Conservation (phyloP, 2,113 vertebrate species). For the Probosciger aterrimus region DNA sequence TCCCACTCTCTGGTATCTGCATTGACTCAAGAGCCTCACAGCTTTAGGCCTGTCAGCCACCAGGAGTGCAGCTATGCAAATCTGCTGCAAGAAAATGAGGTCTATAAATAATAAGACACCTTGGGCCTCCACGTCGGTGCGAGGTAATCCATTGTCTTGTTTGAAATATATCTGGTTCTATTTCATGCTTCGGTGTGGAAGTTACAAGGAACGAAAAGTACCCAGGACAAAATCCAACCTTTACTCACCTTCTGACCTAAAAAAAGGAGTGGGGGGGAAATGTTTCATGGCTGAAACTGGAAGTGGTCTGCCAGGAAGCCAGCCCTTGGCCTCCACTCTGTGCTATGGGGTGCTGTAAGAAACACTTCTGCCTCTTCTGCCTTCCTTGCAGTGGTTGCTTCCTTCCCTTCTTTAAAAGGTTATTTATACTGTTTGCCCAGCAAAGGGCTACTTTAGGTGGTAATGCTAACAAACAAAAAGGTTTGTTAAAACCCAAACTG, state of each 20-base stretch:
- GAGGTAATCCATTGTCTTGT: conserved; percentile 15
- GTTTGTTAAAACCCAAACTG: background rate
- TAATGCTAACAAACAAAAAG: background rate
- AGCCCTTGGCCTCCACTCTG: background rate
- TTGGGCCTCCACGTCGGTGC: background rate
- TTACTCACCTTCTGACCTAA: background rate
- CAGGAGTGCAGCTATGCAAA: conserved; percentile 30
- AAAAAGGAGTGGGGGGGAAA: background rate
- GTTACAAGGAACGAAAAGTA: background rate
- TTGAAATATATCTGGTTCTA: background rate
- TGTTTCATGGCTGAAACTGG: background rate
- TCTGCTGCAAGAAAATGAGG: background rate
- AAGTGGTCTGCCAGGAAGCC: background rate
- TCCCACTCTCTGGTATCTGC: accelerated
- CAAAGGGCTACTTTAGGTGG: background rate
- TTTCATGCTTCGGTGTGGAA: background rate
- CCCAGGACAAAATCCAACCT: background rate
- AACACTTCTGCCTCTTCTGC: background rate
- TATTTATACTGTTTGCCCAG: background rate
- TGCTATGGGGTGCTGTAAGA: background rate
- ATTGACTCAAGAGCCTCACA: background rate
- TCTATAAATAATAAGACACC: conserved; percentile 63
- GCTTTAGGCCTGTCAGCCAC: background rate
- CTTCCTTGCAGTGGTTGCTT: background rate
- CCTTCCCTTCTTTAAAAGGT: background rate